Conservation (phyloP, 1,140 invertebrate genomes). For the Bombus vancouverensis region DNA sequence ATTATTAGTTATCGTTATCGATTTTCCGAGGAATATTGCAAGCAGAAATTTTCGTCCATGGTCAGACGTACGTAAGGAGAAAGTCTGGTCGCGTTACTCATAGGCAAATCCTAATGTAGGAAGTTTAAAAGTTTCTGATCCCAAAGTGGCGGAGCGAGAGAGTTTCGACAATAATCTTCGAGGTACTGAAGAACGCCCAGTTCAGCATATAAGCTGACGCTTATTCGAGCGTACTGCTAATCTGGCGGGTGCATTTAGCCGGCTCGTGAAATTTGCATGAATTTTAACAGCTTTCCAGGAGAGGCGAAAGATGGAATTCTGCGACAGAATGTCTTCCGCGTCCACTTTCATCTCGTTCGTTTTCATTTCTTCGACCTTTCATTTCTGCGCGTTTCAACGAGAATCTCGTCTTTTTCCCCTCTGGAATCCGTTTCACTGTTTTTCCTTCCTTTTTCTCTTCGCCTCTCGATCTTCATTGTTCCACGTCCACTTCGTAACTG, state of each 20-base stretch:
- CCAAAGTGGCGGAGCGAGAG: not conserved
- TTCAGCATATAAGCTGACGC: constrained; percentile 30
- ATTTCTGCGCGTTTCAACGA: not conserved
- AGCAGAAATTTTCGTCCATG: not conserved
- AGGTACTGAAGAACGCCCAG: not conserved
- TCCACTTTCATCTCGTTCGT: not conserved
- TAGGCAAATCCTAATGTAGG: not conserved
- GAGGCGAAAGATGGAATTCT: not conserved
- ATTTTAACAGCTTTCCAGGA: not conserved
- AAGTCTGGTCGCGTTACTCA: not conserved
- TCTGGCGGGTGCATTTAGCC: constrained; percentile 26
- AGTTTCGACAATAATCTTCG: constrained; percentile 33
- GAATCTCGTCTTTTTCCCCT: not conserved
- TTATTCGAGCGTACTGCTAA: constrained; percentile 29
- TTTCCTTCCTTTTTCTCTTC: not conserved
- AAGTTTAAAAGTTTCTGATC: not conserved
- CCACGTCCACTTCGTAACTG: not conserved
- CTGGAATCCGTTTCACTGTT: not conserved
- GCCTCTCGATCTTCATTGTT: not conserved
- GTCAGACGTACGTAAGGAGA: not conserved
- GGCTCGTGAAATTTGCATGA: constrained; percentile 30
- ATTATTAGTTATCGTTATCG: not conserved
- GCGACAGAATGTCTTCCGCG: not conserved
- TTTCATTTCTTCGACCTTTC: constrained; percentile 4
- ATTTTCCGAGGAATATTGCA: not conserved